Conservation (phyloP, 2,113 vertebrate species). For the Telmatochromis sp. region DNA sequence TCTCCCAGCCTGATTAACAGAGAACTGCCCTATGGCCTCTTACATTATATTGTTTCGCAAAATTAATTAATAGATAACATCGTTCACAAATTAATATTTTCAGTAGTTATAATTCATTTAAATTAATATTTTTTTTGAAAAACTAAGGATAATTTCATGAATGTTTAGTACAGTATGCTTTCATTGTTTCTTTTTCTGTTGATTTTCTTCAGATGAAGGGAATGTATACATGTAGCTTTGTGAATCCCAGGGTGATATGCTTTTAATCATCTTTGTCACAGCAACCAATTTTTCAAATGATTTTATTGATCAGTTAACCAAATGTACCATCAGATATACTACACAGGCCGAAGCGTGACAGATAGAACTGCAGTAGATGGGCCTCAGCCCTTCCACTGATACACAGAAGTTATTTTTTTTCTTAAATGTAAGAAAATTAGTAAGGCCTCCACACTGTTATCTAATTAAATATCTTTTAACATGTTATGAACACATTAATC, state of each 20-base stretch:
- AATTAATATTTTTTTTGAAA: not conserved
- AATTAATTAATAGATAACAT: not conserved
- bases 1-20: not conserved
- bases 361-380: constrained; percentile 44
- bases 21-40: not conserved
- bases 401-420: constrained; percentile 58
- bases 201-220: not conserved
- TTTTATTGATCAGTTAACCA: constrained; percentile 78
- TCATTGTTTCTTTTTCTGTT: not conserved
- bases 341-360: constrained; percentile 70
- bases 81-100: not conserved
- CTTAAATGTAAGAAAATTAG: constrained; percentile 73
- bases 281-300: constrained; percentile 56
- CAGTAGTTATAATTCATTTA: not conserved
- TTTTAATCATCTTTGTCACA: not conserved
- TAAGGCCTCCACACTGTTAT: constrained; percentile 75
- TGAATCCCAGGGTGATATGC: not conserved
- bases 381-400: constrained; percentile 43
- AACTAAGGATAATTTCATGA: not conserved
- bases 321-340: constrained; percentile 73
- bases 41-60: not conserved
- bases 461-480: constrained; percentile 61
- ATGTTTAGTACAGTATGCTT: not conserved
- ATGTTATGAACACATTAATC: constrained; percentile 65
- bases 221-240: not conserved